Base-by-base conservation (phyloP, 2,797 vertebrate species). In the Gymnothorax javanicus region DNA sequence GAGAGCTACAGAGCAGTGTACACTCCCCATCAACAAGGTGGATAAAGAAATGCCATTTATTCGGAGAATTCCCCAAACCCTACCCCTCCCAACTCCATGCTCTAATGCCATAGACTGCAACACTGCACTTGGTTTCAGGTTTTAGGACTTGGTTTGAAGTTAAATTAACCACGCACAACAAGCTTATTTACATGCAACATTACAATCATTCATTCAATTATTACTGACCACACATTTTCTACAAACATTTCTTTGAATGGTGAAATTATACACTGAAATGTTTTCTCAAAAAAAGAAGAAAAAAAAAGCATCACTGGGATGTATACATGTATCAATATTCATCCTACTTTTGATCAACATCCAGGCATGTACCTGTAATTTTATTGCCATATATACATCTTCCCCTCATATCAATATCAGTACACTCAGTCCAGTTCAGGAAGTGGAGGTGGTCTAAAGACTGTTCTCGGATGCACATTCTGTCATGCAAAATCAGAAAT, bases 361-460 rank as follows among this genome's bases (percentile, higher is more conserved):
- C 52, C 11, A 85, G 64, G n/a, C 17, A 12, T 57, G 15, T 69
- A 64, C 67, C 84, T 73, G 67, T 71, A 56, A 56, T 85, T 85
- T 85, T 85, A 85, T 56, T 85, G 64, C 84, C 15, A 52, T 73
- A 56, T 25, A 71, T 58, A 43, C 33, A 58, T 85, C 58, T 57
- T 75, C 50, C 54, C 84, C 50, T 17, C 71, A 75, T 43, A 75
- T 15, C 84, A 94, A 91, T 87, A 89, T 87, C 90, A 93, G 69
- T 93, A 94, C 94, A 92, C 92, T 90, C 91, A 91, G 90, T 89
- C 91, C 93, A 93, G 92, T 95, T 95, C 17, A 59, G 23, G 5
- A n/a, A 69, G 4, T n/a, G 50, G 23, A 77, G 73, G 9, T 6
- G 2, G 12, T 81, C 13, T 54, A 8, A 33, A 75, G 12, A 75